Evolutionary conservation across 2,113 vertebrate species (phyloP).

Genomic region (Edolisoma coerulescens): DNA sequence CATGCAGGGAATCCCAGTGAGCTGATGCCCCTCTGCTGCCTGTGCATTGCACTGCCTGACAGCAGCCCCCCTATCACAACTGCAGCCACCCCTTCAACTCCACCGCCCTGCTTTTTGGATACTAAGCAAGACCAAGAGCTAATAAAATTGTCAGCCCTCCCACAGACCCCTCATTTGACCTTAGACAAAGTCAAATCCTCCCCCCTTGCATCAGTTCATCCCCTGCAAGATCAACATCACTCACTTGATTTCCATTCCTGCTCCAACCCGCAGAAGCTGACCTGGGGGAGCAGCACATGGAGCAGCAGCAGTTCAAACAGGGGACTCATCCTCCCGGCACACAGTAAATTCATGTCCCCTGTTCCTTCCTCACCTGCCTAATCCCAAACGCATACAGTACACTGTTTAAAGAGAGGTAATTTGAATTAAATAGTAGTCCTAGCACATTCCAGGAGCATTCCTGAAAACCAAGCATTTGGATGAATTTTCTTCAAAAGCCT

Average conservation of each 20-base stretch:
- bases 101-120: background rate
- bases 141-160: background rate
- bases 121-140: background rate
- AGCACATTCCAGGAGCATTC: background rate
- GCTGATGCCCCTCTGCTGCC: background rate
- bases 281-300: background rate
- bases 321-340: background rate
- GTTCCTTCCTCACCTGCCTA: background rate
- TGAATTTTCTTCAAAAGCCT: background rate
- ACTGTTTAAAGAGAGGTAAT: background rate
- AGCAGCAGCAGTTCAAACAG: background rate
- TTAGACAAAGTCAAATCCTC: background rate
- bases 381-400: background rate
- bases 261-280: background rate
- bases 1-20: background rate
- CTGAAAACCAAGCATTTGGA: background rate
- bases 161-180: background rate
- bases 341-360: background rate
- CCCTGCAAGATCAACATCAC: background rate
- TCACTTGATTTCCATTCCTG: fast-evolving
- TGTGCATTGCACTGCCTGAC: background rate
- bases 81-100: background rate
- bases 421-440: background rate
- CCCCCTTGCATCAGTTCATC: background rate
- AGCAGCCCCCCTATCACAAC: background rate